Evolutionary conservation across 2,888 invertebrate species (phyloP), one percentile per base, ranked within the genome.

Genomic region (Dysmachus trigonus): DNA sequence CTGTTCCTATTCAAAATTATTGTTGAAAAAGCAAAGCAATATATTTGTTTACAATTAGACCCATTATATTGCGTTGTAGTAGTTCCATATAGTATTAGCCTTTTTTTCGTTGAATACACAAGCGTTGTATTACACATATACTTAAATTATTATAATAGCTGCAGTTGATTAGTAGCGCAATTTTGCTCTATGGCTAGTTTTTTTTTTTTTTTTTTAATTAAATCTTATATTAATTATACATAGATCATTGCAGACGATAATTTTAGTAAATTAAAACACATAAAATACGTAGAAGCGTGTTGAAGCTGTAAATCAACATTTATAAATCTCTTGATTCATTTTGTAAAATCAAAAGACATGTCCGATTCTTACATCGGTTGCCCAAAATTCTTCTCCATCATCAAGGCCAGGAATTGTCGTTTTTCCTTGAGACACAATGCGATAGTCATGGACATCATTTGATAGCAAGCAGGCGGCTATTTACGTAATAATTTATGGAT

Each of bases 361-460:
- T 3, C 86, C 86, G 87, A 88, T 89, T 89, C 96, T 96, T 96
- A 96, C 96, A 93, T 96, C 96, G 91, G 96, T 96, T 91, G 95
- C 93, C 88, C 89, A 89, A 94, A 96, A 95, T 94, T 98, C 98
- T 93, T 97, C 97, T 90, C 94, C 95, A 93, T 98, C 98, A 93
- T 98, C 97, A 91, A 98, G 95, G 92, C 95, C 95, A 90, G 98
- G 97, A 92, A 98, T 98, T 90, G 96, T 96, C 89, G 95, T 96
- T 94, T 97, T 97, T 93, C 98, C 98, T 94, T 98, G 98, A 92
- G 97, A 95, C 92, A 98, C 94, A 95, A 96, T 97, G 94, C 95
- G 93, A 94, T 98, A 98, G 92, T 96, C 96, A 93, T 93, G 92
- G 93, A 97, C 93, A 93, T 97, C 95, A 93, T 96, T 94, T 91